Percentiles rank a stretch among this genome's conserved stretches.
phyloP scores from a whole-genome alignment of 92 coral and sea anemone genomes.

The Blastomussa wellsi region DNA sequence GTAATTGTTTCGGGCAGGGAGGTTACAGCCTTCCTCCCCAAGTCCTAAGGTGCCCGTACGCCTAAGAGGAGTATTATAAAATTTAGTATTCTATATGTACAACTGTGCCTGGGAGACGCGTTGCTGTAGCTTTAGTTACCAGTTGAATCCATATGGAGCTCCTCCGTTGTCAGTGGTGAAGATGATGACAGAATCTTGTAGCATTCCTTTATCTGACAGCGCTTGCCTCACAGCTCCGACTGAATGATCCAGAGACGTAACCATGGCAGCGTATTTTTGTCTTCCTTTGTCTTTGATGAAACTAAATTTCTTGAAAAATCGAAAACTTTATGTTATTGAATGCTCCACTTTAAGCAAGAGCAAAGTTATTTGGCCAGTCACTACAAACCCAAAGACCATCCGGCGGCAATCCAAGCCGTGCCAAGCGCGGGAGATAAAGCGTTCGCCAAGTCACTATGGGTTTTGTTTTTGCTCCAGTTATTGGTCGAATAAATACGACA shows the following conservation, averaged over 20 bases:
- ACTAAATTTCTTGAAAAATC: constrained; percentile 65
- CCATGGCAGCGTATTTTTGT: constrained; percentile 96
- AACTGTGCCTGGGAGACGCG: background rate
- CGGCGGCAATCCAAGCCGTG: no score
- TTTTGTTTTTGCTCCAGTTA: background rate
- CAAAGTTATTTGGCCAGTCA: background rate
- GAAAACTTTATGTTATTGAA: background rate
- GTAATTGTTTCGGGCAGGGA: no score
- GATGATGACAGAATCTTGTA: constrained; percentile 83
- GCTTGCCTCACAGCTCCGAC: constrained; percentile 82
- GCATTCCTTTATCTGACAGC: constrained; percentile 66
- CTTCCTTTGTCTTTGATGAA: constrained; percentile 72
- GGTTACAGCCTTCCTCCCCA: no score
- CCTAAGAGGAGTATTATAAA: no score
- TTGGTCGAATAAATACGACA: background rate
- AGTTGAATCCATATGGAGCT: constrained; percentile 95
- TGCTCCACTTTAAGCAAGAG: no score
- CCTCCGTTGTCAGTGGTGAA: constrained; percentile 98
- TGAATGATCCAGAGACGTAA: constrained; percentile 86
- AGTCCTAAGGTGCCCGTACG: no score
- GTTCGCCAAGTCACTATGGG: background rate
- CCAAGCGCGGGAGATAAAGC: background rate
- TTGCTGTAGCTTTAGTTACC: constrained; percentile 38
- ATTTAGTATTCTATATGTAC: no score
- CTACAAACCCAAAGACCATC: background rate